Base-by-base conservation (phyloP, 2,113 vertebrate genomes). In the Edolisoma coerulescens region DNA sequence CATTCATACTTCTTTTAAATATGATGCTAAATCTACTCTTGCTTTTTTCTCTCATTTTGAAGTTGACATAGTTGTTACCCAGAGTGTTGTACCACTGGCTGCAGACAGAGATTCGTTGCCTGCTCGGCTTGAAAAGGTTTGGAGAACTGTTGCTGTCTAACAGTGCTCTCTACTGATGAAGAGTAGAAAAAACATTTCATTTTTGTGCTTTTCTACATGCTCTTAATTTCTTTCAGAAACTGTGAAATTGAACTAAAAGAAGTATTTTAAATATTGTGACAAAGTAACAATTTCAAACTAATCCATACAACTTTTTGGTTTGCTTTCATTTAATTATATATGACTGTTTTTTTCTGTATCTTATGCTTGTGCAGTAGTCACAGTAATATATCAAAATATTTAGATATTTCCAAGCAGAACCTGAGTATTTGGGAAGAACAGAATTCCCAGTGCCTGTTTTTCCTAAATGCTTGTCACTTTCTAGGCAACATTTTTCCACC, bases 81-180 rank as follows among this genome's bases (percentile, higher is more conserved):
- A 13, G 5, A 6, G 22, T 52, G 53, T 27, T 24, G 42, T n/a
- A 19, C 44, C 3, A 9, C 84, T 11, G 64, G 8, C n/a, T 90
- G 85, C 77, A 44, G 45, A 7, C 7, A 32, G 22, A 14, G 23
- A 42, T 57, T 90, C 71, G 11, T 45, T 24, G 50, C 26, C 7
- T 50, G 41, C 5, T 4, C 50, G 12, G 14, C 23, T 90, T 61
- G 32, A 64, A 30, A 52, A 22, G 32, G 7, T n/a, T 76, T 87
- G 18, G 47, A 3, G 10, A 83, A 69, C 26, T 94, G 90, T 52
- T 67, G 41, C 64, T 96, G 77, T 97, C 89, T 95, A 82, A 95
- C 91, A 97, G 97, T 90, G 95, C 98, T 80, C 97, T 97, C 98
- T 98, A 82, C 95, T 96, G 98, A 79, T 67, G 30, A 39, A 54